Evolutionary conservation across 2,888 invertebrate species (phyloP).

Genomic region (Sericinus montela): DNA sequence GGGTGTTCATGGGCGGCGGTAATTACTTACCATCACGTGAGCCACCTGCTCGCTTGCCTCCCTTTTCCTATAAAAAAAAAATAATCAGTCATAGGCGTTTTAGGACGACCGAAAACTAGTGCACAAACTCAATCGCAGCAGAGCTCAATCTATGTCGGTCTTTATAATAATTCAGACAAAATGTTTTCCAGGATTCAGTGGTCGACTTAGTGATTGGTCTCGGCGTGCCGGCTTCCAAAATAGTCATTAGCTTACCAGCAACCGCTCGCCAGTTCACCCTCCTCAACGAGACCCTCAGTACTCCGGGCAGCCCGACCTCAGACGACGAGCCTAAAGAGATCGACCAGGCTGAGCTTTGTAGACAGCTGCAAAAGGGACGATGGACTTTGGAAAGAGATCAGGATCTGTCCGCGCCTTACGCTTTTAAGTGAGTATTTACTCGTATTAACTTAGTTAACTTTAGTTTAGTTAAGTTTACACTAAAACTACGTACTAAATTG

Average conservation of each 20-base stretch:
- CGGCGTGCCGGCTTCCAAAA: constrained; percentile 84
- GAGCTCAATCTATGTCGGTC: too few species aligned
- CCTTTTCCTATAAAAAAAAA: too few species aligned
- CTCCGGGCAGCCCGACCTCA: constrained; percentile 82
- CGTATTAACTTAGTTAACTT: too few species aligned
- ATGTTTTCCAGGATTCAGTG: constrained; percentile 81
- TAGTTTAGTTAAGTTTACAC: too few species aligned
- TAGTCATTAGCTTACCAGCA: constrained; percentile 85
- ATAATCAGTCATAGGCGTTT: too few species aligned
- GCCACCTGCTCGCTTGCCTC: too few species aligned
- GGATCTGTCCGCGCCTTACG: constrained; percentile 87
- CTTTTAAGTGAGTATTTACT: constrained; percentile 77
- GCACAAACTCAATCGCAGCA: too few species aligned
- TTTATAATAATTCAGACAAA: background rate
- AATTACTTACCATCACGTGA: too few species aligned
- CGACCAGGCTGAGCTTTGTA: constrained; percentile 81
- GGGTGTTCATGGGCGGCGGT: too few species aligned
- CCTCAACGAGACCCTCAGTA: constrained; percentile 81
- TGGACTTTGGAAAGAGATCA: constrained; percentile 89
- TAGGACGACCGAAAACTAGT: too few species aligned
- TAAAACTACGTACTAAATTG: too few species aligned
- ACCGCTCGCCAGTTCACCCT: constrained; percentile 84
- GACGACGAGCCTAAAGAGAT: constrained; percentile 76
- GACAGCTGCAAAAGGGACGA: constrained; percentile 75
- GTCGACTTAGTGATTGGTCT: constrained; percentile 85